Evolutionary conservation across 2,113 vertebrate species (phyloP).

Genomic region (Eira barbara): DNA sequence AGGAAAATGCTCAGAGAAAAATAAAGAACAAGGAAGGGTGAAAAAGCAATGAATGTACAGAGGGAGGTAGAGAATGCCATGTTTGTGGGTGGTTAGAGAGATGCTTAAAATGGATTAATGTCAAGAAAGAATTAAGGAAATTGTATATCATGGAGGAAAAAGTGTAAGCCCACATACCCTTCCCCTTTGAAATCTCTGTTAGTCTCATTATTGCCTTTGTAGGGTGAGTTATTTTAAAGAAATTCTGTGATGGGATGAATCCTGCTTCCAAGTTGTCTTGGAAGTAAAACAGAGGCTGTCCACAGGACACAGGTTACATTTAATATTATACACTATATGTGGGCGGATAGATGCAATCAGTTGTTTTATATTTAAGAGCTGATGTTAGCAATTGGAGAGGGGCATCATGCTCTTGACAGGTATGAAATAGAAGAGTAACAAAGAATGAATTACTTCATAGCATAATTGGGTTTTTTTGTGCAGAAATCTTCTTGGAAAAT

Average conservation of each 20-base stretch:
- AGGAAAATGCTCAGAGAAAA: neutral
- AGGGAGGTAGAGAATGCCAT: neutral
- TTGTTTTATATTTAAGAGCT: neutral
- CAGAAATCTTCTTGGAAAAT: neutral
- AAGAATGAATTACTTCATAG: neutral
- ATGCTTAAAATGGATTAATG: neutral
- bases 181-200: neutral
- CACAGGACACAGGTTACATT: neutral
- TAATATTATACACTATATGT: neutral
- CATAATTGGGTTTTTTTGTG: neutral
- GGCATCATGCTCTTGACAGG: neutral
- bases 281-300: neutral
- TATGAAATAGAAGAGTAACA: neutral
- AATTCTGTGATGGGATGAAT: neutral
- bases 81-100: neutral
- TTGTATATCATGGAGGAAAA: neutral
- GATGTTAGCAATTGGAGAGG: neutral
- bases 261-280: neutral
- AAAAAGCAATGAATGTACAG: neutral
- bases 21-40: neutral
- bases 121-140: neutral
- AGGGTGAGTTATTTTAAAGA: neutral
- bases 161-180: too few species aligned
- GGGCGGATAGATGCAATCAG: neutral
- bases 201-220: neutral